Conservation (phyloP, 2,888 invertebrate species). For the Brachypalpus laphriformis region DNA sequence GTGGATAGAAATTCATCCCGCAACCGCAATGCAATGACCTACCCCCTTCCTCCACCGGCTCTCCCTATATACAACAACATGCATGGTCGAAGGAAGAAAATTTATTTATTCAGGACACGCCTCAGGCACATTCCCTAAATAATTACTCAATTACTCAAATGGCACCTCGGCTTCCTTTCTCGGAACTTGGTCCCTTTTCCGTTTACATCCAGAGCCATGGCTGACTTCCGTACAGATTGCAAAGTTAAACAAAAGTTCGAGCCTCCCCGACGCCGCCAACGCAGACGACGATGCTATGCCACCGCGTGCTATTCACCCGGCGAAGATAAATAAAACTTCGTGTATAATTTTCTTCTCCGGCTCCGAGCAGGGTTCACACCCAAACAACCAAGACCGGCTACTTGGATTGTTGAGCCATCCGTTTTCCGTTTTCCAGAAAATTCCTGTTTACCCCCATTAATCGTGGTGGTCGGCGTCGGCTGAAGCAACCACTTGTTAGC, state of each 20-base stretch:
- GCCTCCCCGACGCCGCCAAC: not conserved
- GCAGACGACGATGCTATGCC: not conserved
- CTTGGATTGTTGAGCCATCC: slow-evolving; percentile 48
- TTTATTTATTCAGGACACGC: slow-evolving; percentile 62
- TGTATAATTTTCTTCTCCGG: slow-evolving; percentile 34
- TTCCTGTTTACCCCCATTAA: slow-evolving; percentile 32
- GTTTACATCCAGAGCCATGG: slow-evolving; percentile 19
- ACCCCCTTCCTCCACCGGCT: too few species aligned
- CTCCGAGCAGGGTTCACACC: slow-evolving; percentile 13
- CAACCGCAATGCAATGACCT: slow-evolving; percentile 24
- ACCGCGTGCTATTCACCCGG: not conserved
- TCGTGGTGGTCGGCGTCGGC: not conserved
- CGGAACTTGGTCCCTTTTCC: slow-evolving; percentile 20
- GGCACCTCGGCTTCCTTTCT: slow-evolving; percentile 48
- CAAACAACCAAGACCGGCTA: slow-evolving; percentile 30
- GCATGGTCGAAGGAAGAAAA: slow-evolving; percentile 22
- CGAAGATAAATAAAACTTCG: slow-evolving; percentile 62
- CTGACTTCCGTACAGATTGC: slow-evolving; percentile 59
- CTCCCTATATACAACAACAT: too few species aligned
- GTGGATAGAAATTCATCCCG: not conserved
- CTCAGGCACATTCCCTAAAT: slow-evolving; percentile 47
- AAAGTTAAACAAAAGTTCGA: slow-evolving; percentile 68
- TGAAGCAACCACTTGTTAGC: slow-evolving; percentile 60
- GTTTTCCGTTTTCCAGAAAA: slow-evolving; percentile 43
- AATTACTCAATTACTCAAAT: slow-evolving; percentile 71